phyloP scores from a whole-genome alignment of 2,113 vertebrate species.

The Ifrita kowaldi region DNA sequence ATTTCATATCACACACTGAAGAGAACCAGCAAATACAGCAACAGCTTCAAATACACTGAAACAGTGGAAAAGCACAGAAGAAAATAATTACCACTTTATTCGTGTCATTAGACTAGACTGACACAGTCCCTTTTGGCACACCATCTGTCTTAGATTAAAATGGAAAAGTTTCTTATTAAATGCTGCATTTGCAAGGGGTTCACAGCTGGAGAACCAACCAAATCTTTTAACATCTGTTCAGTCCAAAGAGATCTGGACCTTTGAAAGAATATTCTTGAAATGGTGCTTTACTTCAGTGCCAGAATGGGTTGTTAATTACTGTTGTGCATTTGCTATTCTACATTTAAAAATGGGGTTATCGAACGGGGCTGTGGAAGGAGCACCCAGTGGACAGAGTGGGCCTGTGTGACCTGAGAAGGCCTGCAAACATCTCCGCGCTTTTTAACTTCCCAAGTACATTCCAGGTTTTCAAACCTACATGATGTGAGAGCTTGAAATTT shows the following conservation, averaged over 20 bases:
- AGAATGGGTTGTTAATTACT: not conserved
- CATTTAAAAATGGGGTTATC: not conserved
- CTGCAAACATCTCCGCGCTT: not conserved
- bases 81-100: constrained; percentile 16
- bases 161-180: not conserved
- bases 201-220: not conserved
- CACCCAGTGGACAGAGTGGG: not conserved
- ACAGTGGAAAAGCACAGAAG: not conserved
- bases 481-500: not conserved
- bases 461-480: not conserved
- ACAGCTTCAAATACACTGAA: not conserved
- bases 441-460: not conserved
- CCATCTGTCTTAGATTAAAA: constrained; percentile 6
- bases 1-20: not conserved
- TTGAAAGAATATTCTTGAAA: not conserved
- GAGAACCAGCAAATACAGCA: not conserved
- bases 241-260: not conserved
- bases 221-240: not conserved
- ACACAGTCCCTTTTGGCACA: not conserved
- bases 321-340: not conserved
- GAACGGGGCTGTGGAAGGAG: not conserved
- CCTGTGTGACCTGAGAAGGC: not conserved
- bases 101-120: not conserved
- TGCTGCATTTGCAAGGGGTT: not conserved
- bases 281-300: not conserved